phyloP scores from a whole-genome alignment of 2,888 invertebrate genomes.

The Pecten maximus region DNA sequence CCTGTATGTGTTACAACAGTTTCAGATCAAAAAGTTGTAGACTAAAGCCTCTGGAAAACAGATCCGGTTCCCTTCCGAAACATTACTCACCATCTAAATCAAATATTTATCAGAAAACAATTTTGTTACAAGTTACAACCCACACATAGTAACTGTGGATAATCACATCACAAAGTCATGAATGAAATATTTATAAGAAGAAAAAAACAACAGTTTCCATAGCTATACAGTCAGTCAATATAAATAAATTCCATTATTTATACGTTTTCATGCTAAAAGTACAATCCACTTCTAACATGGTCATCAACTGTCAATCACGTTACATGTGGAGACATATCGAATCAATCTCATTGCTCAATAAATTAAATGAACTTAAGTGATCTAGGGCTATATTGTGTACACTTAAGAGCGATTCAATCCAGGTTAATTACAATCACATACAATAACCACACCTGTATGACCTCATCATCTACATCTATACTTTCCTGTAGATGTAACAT shows the following conservation, averaged over 20 bases:
- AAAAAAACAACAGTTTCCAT: not conserved
- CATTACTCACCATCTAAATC: not conserved
- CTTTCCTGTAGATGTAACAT: too few species aligned
- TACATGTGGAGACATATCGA: too few species aligned
- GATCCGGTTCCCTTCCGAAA: not conserved
- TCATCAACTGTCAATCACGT: too few species aligned
- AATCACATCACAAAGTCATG: not conserved
- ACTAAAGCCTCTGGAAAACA: not conserved
- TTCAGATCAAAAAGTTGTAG: too few species aligned
- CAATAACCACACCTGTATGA: too few species aligned
- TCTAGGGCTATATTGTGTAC: too few species aligned
- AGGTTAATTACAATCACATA: too few species aligned
- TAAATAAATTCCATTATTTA: not conserved
- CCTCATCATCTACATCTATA: too few species aligned
- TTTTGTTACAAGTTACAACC: not conserved
- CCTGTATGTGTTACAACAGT: too few species aligned
- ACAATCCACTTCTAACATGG: not conserved
- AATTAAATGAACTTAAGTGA: too few species aligned
- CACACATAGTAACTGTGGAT: not conserved
- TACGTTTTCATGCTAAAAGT: not conserved
- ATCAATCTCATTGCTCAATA: too few species aligned
- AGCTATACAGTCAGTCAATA: not conserved
- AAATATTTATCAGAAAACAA: conserved; percentile 24
- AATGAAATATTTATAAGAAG: not conserved
- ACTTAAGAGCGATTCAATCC: too few species aligned